phyloP scores from a whole-genome alignment of 2,113 vertebrate genomes.

The Chunga burmeisteri region DNA sequence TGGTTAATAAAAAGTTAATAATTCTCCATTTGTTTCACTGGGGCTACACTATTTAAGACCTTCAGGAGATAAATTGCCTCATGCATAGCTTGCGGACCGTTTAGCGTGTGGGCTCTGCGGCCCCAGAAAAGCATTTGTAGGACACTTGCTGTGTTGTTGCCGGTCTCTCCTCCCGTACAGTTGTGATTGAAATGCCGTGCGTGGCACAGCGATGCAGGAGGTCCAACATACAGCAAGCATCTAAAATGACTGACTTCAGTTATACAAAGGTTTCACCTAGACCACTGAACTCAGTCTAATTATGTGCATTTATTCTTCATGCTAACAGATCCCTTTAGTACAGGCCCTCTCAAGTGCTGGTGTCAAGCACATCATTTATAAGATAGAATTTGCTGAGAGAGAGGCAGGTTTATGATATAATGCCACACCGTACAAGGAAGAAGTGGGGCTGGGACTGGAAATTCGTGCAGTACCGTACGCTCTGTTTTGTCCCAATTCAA shows the following conservation, averaged over 20 bases:
- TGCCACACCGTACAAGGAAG: background rate
- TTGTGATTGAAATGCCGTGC: background rate
- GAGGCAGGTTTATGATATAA: conserved; percentile 8
- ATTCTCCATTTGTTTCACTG: background rate
- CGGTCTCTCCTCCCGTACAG: background rate
- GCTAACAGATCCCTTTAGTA: background rate
- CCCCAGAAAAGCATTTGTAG: background rate
- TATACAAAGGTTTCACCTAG: background rate
- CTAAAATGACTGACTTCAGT: background rate
- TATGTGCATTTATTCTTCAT: conserved; percentile 10
- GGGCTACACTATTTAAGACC: background rate
- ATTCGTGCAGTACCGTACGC: background rate
- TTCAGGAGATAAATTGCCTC: background rate
- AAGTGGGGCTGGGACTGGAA: background rate
- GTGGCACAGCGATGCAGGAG: background rate
- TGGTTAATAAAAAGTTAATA: background rate
- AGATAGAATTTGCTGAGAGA: conserved; percentile 13
- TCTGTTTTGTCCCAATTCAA: conserved; percentile 1
- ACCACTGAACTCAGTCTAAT: conserved; percentile 36
- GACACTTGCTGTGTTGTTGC: background rate
- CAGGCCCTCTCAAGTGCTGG: background rate
- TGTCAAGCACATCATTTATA: conserved; percentile 4
- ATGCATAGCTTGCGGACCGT: background rate
- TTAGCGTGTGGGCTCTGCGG: fast-evolving
- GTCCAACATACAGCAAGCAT: background rate